A percentile compares a stretch with the other conserved stretches of the same genome.
Conservation (phyloP, 1,140 invertebrate genomes). For the Cepaea nemoralis region DNA sequence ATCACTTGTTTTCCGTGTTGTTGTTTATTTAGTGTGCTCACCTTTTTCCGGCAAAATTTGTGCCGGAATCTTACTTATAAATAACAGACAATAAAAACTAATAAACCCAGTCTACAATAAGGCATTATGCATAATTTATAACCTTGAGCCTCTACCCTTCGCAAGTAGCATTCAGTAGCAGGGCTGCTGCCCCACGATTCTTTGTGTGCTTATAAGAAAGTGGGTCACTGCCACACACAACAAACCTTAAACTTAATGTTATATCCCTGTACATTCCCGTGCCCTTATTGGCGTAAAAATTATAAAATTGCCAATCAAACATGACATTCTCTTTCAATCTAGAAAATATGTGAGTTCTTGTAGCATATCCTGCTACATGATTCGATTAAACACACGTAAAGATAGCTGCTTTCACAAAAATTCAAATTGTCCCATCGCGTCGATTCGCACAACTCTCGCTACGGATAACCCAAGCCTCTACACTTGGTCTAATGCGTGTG, state of each 20-base stretch:
- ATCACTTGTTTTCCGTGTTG: background rate
- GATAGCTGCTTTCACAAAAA: background rate
- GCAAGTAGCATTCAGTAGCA: constrained; percentile 16
- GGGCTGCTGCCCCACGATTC: constrained; percentile 19
- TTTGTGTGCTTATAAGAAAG: constrained; percentile 31
- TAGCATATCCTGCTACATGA: background rate
- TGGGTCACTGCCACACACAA: constrained; percentile 43
- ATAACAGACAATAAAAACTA: constrained; percentile 9
- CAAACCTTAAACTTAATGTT: constrained; percentile 40
- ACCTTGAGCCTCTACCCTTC: constrained; percentile 27
- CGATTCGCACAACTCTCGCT: background rate
- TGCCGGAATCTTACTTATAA: background rate
- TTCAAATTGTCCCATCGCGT: constrained; percentile 8
- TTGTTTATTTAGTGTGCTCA: background rate
- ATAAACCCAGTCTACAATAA: background rate
- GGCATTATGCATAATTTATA: constrained; percentile 13
- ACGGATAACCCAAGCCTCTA: constrained; percentile 19
- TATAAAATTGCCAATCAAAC: background rate
- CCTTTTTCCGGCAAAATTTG: background rate
- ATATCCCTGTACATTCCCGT: background rate
- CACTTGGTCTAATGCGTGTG: constrained; percentile 19
- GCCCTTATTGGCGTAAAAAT: background rate
- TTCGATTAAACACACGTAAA: background rate
- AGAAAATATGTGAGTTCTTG: background rate
- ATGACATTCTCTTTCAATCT: background rate